Conservation (phyloP, 2,797 vertebrate species). For the Pipistrellus kuhlii region DNA sequence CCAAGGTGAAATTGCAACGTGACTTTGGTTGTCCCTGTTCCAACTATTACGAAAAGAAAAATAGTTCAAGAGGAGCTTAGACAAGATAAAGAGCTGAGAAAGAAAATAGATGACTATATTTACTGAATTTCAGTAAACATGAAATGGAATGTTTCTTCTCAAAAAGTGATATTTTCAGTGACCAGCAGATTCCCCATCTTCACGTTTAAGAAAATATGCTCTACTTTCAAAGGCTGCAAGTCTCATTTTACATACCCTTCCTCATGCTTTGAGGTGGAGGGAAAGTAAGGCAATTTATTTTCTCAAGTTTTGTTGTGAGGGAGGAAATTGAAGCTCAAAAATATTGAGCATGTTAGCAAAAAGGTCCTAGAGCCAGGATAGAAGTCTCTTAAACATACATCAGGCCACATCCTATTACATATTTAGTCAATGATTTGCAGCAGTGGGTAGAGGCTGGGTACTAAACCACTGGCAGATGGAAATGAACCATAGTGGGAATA, state of each 20-base stretch:
- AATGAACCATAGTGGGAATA: not conserved
- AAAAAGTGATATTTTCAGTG: not conserved
- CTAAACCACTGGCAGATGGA: not conserved
- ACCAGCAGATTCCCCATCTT: not conserved
- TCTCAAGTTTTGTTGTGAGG: slow-evolving; percentile 16
- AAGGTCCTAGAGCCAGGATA: not conserved
- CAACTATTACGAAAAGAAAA: not conserved
- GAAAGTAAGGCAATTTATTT: not conserved
- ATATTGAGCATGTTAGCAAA: not conserved
- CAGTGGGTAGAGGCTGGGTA: not conserved
- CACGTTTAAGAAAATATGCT: not conserved
- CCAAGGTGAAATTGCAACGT: not conserved
- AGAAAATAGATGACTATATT: not conserved
- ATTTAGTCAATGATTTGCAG: not conserved
- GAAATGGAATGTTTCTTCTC: slow-evolving; percentile 25
- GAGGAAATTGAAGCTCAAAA: not conserved
- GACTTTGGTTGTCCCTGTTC: not conserved
- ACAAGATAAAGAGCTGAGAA: not conserved
- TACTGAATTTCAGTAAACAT: slow-evolving; percentile 24
- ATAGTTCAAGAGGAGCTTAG: not conserved
- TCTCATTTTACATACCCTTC: not conserved
- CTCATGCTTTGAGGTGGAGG: not conserved
- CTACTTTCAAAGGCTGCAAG: not conserved
- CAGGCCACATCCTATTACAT: not conserved
- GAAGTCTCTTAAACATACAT: not conserved